Evolutionary conservation across 2,797 vertebrate species (phyloP).

Genomic region (Lagorchestes hirsutus): DNA sequence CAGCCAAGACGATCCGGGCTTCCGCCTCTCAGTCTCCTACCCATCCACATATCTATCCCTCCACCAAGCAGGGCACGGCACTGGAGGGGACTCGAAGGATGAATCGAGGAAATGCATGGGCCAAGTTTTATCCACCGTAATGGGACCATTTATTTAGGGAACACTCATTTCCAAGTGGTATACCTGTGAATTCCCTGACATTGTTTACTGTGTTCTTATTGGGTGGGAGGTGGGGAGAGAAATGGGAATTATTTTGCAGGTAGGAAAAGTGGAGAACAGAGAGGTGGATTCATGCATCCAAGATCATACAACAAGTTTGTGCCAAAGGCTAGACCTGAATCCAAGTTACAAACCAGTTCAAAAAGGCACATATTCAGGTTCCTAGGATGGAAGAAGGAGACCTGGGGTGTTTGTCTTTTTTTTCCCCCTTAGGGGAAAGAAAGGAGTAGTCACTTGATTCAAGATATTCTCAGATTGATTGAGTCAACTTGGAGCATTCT

Average conservation of each 20-base stretch:
- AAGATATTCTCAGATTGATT: not conserved
- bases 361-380: not conserved
- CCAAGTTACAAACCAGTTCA: not conserved
- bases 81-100: not conserved
- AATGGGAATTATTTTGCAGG: not conserved
- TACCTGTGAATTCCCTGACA: not conserved
- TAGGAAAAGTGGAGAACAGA: not conserved
- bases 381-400: not conserved
- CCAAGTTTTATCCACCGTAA: not conserved
- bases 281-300: not conserved
- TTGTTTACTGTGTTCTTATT: not conserved
- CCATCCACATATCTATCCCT: slow-evolving; percentile 46
- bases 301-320: not conserved
- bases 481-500: not conserved
- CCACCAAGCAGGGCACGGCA: not conserved
- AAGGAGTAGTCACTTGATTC: not conserved
- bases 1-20: slow-evolving; percentile 5
- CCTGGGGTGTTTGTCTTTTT: not conserved
- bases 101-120: not conserved
- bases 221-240: not conserved
- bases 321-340: not conserved
- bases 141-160: not conserved
- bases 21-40: slow-evolving; percentile 46
- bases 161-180: not conserved
- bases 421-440: not conserved